phyloP scores from a whole-genome alignment of 2,888 invertebrate species.

The Nipponacmea schrenckii region DNA sequence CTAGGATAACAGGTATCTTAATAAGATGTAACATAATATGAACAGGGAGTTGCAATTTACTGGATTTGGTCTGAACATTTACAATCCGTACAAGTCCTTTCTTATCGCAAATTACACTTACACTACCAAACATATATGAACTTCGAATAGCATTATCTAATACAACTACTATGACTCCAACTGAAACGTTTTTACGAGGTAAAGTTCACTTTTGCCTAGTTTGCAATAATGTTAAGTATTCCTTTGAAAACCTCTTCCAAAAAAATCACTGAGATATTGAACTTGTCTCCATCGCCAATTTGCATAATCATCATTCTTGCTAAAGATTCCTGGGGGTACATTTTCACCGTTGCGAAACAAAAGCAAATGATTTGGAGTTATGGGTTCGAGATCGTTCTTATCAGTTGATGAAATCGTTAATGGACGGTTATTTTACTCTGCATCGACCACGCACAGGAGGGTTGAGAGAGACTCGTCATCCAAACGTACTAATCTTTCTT shows the following conservation, averaged over 20 bases:
- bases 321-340: conserved; percentile 29
- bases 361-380: conserved; percentile 34
- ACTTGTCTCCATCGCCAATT: conserved; percentile 32
- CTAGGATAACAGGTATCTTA: too few relatives aligned
- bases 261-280: conserved; percentile 32
- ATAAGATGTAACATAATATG: too few relatives aligned
- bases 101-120: not conserved
- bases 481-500: conserved; percentile 10
- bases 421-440: conserved; percentile 28
- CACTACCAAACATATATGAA: conserved; percentile 10
- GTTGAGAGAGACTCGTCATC: conserved; percentile 30
- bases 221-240: conserved; percentile 24
- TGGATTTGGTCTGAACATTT: too few relatives aligned
- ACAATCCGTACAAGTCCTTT: too few relatives aligned
- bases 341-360: conserved; percentile 5
- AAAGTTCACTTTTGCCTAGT: conserved; percentile 23
- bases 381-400: conserved; percentile 20
- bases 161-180: conserved; percentile 1
- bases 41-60: too few relatives aligned
- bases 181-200: not conserved
- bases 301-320: conserved; percentile 25
- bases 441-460: conserved; percentile 30
- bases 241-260: conserved; percentile 21
- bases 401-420: conserved; percentile 22
- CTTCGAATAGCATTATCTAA: conserved; percentile 12